Conservation (phyloP, 1,140 invertebrate species). For the Drosophila bifasciata region DNA sequence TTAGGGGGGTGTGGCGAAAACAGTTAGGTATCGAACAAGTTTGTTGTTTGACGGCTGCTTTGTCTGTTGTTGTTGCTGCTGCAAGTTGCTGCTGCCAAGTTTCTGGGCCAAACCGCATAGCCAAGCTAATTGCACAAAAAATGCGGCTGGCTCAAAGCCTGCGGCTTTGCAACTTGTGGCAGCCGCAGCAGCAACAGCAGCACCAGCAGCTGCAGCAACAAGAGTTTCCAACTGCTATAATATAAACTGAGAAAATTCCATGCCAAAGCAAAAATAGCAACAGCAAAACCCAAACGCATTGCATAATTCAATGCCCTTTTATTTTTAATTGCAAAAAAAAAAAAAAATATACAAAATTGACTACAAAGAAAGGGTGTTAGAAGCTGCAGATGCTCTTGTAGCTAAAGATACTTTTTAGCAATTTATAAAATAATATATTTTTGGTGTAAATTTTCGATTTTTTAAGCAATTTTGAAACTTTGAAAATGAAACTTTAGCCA, state of each 20-base stretch:
- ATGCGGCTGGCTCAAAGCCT: constrained; percentile 54
- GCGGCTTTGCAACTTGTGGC: constrained; percentile 31
- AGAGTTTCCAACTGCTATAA: constrained; percentile 18
- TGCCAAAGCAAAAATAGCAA: constrained; percentile 27
- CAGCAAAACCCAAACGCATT: constrained; percentile 51
- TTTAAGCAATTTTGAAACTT: too few species aligned
- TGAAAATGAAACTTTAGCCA: too few species aligned
- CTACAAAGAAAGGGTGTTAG: too few species aligned
- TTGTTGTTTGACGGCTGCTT: constrained; percentile 44
- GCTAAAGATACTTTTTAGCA: too few species aligned
- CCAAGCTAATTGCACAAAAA: constrained; percentile 76
- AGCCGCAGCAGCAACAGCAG: constrained; percentile 30
- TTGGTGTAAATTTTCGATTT: too few species aligned
- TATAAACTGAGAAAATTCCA: constrained; percentile 44
- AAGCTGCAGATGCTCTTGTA: too few species aligned
- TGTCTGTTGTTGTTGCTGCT: not conserved
- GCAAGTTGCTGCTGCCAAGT: constrained; percentile 73
- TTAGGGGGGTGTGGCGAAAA: too few species aligned
- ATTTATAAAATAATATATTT: too few species aligned
- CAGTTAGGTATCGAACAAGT: constrained; percentile 53
- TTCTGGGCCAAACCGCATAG: constrained; percentile 78
- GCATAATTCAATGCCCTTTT: constrained; percentile 69
- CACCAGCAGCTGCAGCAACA: constrained; percentile 35
- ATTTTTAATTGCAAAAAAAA: constrained; percentile 8
- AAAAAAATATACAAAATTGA: too few species aligned